A percentile compares a stretch with the other conserved stretches of the same genome.
These are phyloP conservation scores for Cosmia trapezina DNA, from an alignment of 2,888 invertebrate genomes.

Conservation along the genomic window DNA sequence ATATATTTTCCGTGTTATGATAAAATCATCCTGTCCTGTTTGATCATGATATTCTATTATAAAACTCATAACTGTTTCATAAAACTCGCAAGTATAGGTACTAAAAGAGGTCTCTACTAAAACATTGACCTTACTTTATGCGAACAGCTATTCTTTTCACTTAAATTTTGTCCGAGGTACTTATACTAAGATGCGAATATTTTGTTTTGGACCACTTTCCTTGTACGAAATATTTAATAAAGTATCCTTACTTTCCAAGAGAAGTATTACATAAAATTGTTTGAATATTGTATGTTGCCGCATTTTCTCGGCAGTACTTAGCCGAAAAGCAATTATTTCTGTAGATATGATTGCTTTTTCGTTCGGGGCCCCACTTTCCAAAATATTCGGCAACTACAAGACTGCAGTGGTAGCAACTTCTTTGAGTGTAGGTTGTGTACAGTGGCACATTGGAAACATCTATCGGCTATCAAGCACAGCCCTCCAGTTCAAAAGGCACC, in stretches of 20 bases:
- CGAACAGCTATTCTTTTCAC: conserved; percentile 26
- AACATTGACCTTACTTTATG: conserved; percentile 17
- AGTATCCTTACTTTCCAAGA: conserved; percentile 23
- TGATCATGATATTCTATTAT: conserved; percentile 22
- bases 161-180: conserved; percentile 11
- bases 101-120: conserved; percentile 8
- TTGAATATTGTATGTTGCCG: conserved; percentile 1
- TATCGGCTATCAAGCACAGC: conserved; percentile 11
- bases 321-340: too few species aligned
- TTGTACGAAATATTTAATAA: conserved; percentile 22
- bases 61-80: conserved; percentile 1
- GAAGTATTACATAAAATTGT: conserved; percentile 4
- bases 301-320: background rate
- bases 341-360: background rate
- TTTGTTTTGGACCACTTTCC: conserved; percentile 10
- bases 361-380: background rate
- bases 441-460: conserved; percentile 17
- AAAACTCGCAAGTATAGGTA: conserved; percentile 24
- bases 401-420: background rate
- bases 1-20: background rate
- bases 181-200: conserved; percentile 5
- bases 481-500: background rate
- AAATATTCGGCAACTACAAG: background rate
- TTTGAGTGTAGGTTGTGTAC: conserved; percentile 6
- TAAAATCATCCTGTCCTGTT: conserved; percentile 2